phyloP scores from a whole-genome alignment of 2,113 vertebrate genomes.

The Python bivittatus region DNA sequence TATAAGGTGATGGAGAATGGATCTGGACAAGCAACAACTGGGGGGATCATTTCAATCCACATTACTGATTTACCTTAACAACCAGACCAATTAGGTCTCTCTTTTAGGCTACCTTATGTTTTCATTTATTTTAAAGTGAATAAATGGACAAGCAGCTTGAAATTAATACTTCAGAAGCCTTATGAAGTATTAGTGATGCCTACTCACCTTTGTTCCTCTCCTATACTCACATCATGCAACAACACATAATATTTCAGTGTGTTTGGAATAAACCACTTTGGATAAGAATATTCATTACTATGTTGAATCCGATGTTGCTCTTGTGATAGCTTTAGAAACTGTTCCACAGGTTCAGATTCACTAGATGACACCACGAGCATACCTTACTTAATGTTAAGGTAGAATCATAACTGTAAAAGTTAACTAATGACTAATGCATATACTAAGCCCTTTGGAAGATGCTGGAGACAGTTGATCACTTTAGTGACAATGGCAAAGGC shows the following conservation, averaged over 20 bases:
- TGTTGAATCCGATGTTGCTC: conserved; percentile 97
- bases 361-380: conserved; percentile 94
- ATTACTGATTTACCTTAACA: not conserved
- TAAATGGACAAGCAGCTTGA: not conserved
- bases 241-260: conserved; percentile 97
- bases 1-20: not conserved
- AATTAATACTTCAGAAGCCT: not conserved
- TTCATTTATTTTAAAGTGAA: not conserved
- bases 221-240: conserved; percentile 89
- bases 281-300: conserved; percentile 88
- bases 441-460: not conserved
- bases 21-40: not conserved
- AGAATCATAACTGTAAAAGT: not conserved
- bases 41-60: not conserved
- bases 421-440: not conserved
- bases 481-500: not conserved
- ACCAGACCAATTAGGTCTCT: not conserved
- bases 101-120: not conserved
- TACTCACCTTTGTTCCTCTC: conserved; percentile 88
- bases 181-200: not conserved
- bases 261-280: conserved; percentile 98
- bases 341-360: conserved; percentile 89
- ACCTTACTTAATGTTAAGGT: conserved; percentile 79
- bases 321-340: conserved; percentile 94
- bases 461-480: not conserved